A percentile compares a stretch with the other conserved stretches of the same genome.
Conservation (phyloP, 2,888 invertebrate species). For the Acleris sparsana region DNA sequence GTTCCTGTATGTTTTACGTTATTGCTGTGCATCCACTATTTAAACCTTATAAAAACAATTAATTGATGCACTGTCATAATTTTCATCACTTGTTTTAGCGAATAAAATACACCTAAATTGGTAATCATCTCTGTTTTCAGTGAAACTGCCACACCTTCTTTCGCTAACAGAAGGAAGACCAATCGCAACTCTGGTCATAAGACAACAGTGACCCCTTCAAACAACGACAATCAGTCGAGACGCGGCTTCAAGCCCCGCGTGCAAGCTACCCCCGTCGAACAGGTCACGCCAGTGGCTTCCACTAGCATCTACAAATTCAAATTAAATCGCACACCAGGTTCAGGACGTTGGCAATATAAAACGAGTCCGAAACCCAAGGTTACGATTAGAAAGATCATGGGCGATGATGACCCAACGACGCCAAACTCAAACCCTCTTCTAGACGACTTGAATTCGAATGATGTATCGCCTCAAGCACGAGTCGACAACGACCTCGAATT, state of each 20-base stretch:
- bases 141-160: slow-evolving; percentile 79
- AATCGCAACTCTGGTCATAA: slow-evolving; percentile 74
- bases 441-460: slow-evolving; percentile 77
- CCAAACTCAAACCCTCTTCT: slow-evolving; percentile 71
- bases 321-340: slow-evolving; percentile 90
- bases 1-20: no score
- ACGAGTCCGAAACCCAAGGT: slow-evolving; percentile 94
- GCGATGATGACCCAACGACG: slow-evolving; percentile 81
- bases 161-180: slow-evolving; percentile 80
- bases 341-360: slow-evolving; percentile 95
- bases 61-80: slow-evolving; percentile 48
- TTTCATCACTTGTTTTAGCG: slow-evolving; percentile 78
- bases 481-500: slow-evolving; percentile 88
- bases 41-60: no score
- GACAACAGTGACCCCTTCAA: slow-evolving; percentile 68
- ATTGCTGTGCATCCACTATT: no score
- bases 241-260: slow-evolving; percentile 88
- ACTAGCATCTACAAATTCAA: slow-evolving; percentile 91
- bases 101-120: slow-evolving; percentile 82
- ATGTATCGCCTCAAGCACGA: slow-evolving; percentile 82
- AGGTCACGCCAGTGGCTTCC: slow-evolving; percentile 73
- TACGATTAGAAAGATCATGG: slow-evolving; percentile 88
- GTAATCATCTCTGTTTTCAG: slow-evolving; percentile 87
- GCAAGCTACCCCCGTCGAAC: slow-evolving; percentile 82
- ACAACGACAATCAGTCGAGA: slow-evolving; percentile 74